Conservation (phyloP, 2,888 invertebrate species). For the Agrochola macilenta region DNA sequence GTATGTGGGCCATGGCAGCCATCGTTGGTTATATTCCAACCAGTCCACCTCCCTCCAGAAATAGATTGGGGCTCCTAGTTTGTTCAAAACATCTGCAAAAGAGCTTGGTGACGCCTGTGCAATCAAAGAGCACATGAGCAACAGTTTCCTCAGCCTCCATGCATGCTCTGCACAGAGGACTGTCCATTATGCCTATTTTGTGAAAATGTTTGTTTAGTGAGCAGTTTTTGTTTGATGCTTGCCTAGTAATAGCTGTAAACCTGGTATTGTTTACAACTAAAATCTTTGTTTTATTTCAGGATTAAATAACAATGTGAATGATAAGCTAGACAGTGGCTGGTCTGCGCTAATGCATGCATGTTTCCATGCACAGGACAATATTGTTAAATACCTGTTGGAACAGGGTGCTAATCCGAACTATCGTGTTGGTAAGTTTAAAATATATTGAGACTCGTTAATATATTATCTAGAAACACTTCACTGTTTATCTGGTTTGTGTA, state of each 20-base stretch:
- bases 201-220: too few relatives aligned
- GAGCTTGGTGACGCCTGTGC: too few relatives aligned
- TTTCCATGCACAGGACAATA: slow-evolving; percentile 88
- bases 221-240: background rate
- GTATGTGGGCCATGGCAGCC: too few relatives aligned
- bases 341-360: slow-evolving; percentile 91
- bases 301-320: slow-evolving; percentile 78
- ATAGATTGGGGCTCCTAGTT: too few relatives aligned
- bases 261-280: background rate
- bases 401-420: slow-evolving; percentile 91
- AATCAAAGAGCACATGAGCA: too few relatives aligned
- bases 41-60: too few relatives aligned
- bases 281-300: slow-evolving; percentile 73
- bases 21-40: too few relatives aligned
- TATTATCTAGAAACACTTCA: background rate
- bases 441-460: background rate
- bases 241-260: background rate
- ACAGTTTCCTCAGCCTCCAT: too few relatives aligned
- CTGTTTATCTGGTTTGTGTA: too few relatives aligned
- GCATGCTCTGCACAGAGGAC: too few relatives aligned
- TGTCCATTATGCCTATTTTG: too few relatives aligned
- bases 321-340: slow-evolving; percentile 90
- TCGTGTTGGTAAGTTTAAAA: slow-evolving; percentile 77
- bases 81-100: too few relatives aligned
- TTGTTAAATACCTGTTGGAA: slow-evolving; percentile 88